Base-by-base conservation (phyloP, 2,797 vertebrate species). In the Denticeps clupeoides region DNA sequence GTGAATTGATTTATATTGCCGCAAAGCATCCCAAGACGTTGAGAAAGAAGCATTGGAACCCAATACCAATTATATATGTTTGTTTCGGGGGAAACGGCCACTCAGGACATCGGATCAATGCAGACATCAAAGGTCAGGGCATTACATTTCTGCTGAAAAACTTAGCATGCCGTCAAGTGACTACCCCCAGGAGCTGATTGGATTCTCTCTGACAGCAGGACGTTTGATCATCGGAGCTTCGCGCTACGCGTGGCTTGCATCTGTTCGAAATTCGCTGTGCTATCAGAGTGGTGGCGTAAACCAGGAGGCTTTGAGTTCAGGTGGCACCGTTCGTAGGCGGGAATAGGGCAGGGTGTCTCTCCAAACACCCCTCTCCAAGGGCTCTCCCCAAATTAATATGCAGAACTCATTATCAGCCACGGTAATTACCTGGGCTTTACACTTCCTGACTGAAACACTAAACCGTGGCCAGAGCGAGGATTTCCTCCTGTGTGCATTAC, bases 401-500 rank as follows among this genome's bases (percentile, higher is more conserved):
- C 70, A 80, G 73, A 82, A 83, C 64, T 72, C 51, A 82, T 83
- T 85, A 84, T 82, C 77, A 75, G 70, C 69, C 73, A 67, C 82
- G 85, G 87, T 87, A 88, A 85, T 84, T 82, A 82, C 80, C 71
- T 70, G 65, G 72, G 74, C 65, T 37, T 81, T 80, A 75, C 83
- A 81, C 62, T 82, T 80, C 80, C 47, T 54, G 56, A 51, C 59
- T 67, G 65, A 80, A 85, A 84, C 79, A 71, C 71, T 37, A 85
- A 84, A 84, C 82, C 84, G 77, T 83, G 73, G 67, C 65, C 78
- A 78, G 31, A 12, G 79, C 78, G 80, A 83, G 87, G 84, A 86
- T 90, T 89, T 89, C 85, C 85, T 83, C 86, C 83, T 75, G 78
- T 80, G 84, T 87, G 85, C 82, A 85, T 75, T 35, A 75, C 82